A percentile compares a stretch with the other conserved stretches of the same genome.
phyloP scores from a whole-genome alignment of 2,797 vertebrate genomes.

The Danio choprae region DNA sequence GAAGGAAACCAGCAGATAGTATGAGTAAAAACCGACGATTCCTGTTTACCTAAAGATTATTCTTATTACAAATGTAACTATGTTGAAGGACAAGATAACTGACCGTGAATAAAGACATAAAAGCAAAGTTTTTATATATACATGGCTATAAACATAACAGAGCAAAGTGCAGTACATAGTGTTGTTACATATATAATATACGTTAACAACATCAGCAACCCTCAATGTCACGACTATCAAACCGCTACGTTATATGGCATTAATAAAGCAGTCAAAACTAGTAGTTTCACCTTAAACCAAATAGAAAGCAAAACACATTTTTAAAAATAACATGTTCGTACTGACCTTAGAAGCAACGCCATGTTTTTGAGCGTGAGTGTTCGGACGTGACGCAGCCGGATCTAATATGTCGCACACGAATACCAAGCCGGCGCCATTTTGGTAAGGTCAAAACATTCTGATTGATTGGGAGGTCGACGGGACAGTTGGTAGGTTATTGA shows the following conservation, averaged over 20 bases:
- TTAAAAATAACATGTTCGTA: slow-evolving; percentile 46
- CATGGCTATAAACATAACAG: not conserved
- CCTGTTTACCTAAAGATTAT: too few species aligned
- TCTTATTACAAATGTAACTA: not conserved
- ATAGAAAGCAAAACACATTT: not conserved
- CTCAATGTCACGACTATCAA: not conserved
- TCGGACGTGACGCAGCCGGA: slow-evolving; percentile 69
- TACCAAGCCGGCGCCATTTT: slow-evolving; percentile 11
- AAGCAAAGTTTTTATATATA: not conserved
- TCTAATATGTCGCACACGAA: slow-evolving; percentile 27
- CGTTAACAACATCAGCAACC: not conserved
- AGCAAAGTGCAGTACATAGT: not conserved
- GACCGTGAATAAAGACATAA: not conserved
- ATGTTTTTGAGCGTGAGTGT: slow-evolving; percentile 67
- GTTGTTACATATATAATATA: not conserved
- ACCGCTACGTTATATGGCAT: not conserved
- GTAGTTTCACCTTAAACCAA: not conserved
- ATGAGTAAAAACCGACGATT: not conserved
- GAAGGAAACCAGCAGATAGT: not conserved
- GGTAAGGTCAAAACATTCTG: slow-evolving; percentile 4
- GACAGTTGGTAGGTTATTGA: too few species aligned
- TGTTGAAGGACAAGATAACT: not conserved
- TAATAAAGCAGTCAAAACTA: not conserved
- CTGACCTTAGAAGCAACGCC: slow-evolving; percentile 85
- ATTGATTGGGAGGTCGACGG: too few species aligned